Conservation (phyloP, 1,140 invertebrate species). For the Lineus longissimus region DNA sequence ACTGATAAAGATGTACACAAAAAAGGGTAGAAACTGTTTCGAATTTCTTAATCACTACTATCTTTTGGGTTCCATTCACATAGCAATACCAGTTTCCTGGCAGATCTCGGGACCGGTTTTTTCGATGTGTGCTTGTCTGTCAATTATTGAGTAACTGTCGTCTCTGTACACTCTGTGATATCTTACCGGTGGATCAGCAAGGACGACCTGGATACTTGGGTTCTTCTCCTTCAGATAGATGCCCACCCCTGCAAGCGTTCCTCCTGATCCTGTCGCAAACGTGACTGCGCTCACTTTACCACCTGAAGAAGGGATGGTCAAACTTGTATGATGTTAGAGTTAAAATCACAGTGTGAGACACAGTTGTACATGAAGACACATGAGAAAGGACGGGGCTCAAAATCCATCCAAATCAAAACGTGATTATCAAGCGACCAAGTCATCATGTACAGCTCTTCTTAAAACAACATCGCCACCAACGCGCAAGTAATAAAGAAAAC, state of each 20-base stretch:
- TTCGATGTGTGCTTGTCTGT: conserved; percentile 47
- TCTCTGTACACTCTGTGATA: background rate
- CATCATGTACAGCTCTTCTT: no score
- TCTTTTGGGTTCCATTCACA: background rate
- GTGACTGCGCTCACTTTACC: conserved; percentile 51
- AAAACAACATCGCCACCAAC: no score
- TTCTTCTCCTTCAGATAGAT: conserved; percentile 52
- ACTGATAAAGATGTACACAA: background rate
- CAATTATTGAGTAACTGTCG: background rate
- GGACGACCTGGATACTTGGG: conserved; percentile 40
- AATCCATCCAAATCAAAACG: no score
- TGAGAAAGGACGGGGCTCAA: no score
- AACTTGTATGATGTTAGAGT: no score
- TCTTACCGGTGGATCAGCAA: conserved; percentile 49
- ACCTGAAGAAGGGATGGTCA: conserved; percentile 24
- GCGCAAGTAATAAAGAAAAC: no score
- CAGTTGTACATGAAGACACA: background rate
- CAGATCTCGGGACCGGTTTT: conserved; percentile 59
- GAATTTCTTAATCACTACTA: background rate
- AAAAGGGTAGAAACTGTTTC: conserved; percentile 4
- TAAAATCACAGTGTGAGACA: background rate
- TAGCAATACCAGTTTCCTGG: conserved; percentile 47
- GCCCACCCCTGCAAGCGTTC: conserved; percentile 47
- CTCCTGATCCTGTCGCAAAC: conserved; percentile 53
- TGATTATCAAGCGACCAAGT: no score